Evolutionary conservation across 2,797 vertebrate species (phyloP).

Genomic region (Poecilia wingei): DNA sequence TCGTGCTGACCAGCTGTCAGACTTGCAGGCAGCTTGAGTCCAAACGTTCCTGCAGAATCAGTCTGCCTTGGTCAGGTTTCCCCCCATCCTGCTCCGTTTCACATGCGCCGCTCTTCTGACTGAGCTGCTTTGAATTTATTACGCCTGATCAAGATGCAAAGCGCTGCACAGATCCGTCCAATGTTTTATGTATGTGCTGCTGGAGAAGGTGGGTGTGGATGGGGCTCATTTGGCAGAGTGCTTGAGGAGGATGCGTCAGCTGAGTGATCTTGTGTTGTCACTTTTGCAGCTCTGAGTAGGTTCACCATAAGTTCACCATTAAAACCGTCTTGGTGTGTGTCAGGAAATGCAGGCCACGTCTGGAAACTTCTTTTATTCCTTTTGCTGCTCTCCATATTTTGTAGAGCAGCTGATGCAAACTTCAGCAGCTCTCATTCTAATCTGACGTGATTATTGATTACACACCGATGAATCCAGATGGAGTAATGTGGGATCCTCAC

Average conservation of each 20-base stretch:
- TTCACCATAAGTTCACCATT: background rate
- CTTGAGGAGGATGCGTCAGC: background rate
- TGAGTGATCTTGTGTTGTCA: background rate
- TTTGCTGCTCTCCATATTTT: background rate
- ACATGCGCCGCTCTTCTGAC: background rate
- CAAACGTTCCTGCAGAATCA: background rate
- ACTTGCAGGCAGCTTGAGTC: background rate
- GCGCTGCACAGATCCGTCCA: background rate
- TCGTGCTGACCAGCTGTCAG: background rate
- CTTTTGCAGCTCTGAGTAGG: background rate
- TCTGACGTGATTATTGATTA: background rate
- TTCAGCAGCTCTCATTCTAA: background rate
- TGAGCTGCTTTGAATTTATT: background rate
- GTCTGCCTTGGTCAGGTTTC: background rate
- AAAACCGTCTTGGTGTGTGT: background rate
- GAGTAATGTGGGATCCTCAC: too few species aligned
- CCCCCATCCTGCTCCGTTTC: background rate
- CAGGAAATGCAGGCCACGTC: background rate
- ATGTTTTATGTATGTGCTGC: constrained; percentile 3
- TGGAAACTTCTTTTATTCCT: background rate
- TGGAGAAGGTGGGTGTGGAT: background rate
- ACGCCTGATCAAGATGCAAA: background rate
- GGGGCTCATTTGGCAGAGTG: background rate
- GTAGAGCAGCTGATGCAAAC: background rate
- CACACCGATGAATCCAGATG: background rate